phyloP scores from a whole-genome alignment of 53 echinoderm and acorn worm species.

The Crossaster papposus region DNA sequence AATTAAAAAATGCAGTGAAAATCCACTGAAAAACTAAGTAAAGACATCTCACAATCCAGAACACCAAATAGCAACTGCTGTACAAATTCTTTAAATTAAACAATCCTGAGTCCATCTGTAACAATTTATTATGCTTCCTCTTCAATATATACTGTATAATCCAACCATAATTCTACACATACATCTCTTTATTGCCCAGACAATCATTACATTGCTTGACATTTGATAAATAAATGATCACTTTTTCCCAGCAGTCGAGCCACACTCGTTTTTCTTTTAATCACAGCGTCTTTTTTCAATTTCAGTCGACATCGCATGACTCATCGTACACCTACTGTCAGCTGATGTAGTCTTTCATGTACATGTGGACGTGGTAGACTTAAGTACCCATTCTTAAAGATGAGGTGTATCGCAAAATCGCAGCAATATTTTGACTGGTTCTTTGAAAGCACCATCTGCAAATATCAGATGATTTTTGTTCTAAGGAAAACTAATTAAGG shows the following conservation, averaged over 20 bases:
- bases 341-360: neutral
- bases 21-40: neutral
- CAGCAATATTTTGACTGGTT: neutral
- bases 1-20: no score
- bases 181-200: neutral
- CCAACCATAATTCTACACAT: neutral
- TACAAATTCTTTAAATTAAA: neutral
- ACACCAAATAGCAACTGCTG: neutral
- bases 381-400: neutral
- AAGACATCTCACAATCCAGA: neutral
- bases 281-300: neutral
- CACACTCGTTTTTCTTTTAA: neutral
- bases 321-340: neutral
- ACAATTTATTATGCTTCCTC: neutral
- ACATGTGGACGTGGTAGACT: no score
- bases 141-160: neutral
- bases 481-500: no score
- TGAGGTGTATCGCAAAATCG: neutral
- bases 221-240: conserved; percentile 5
- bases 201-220: neutral
- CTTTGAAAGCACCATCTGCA: neutral
- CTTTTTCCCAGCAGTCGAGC: neutral
- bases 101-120: neutral
- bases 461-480: neutral
- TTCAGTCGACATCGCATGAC: conserved; percentile 10